Evolutionary conservation across 2,113 vertebrate species (phyloP), one percentile per base, ranked within the genome.

Genomic region (Mus pahari): DNA sequence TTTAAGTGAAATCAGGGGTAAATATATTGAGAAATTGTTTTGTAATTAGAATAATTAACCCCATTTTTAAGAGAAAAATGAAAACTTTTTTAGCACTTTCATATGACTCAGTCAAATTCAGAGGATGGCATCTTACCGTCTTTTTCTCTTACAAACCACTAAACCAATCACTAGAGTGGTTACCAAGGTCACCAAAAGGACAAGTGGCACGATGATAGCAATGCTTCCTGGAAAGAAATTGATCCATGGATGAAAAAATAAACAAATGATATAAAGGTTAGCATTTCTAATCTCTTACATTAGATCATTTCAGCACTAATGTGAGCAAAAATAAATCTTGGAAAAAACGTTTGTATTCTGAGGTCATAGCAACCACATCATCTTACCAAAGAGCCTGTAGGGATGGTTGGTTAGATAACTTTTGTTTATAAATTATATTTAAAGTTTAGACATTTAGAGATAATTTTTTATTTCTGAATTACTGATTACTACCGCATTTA

Each of bases 161-260:
- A 99, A 98, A 62, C 99, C 99, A 93, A 99, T 99, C 82, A 99
- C 99, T 97, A 99, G 98, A 86, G 99, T 99, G 90, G 99, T 99
- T 94, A 99, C 99, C 98, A 99, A 97, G 97, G 99, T 99, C 96
- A 99, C 99, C 98, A 99, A 97, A 91, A 99, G 98, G 91, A 99
- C 99, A 60, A 99, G 99, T 84, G 99, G 99, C 93, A 99, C 99
- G 79, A 99, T 99, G 98, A 99, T 99, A 81, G 99, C 99, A 90
- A 99, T 99, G 98, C 99, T 99, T 97, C 99, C 99, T 99, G 95
- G 60, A 98, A 55, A 98, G 66, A 97, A 79, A 94, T 97, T 55
- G 97, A 93, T 31, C 5, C 48, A 64, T 1, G 77, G 31, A 68
- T 66, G 42, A 86, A 93, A 2, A 82, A 24, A 84, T 39, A 45